A percentile compares a stretch with the other conserved stretches of the same genome.
Evolutionary conservation across 2,797 vertebrate species (phyloP).

Genomic region (Buphagus erythrorhynchus): DNA sequence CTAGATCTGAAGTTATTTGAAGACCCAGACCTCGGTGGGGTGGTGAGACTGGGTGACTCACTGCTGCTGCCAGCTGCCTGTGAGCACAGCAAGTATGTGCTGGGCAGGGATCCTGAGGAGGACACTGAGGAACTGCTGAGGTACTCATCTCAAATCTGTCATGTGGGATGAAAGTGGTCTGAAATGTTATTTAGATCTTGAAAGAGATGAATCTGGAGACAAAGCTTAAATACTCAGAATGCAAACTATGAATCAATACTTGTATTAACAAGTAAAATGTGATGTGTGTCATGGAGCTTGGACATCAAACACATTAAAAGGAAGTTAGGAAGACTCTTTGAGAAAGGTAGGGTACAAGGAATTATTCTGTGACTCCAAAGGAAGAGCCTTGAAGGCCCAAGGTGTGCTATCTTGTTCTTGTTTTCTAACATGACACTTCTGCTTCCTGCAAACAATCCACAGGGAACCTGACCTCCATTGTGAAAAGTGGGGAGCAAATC

Average conservation of each 20-base stretch:
- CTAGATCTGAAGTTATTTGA: slow-evolving; percentile 83
- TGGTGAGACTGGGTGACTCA: slow-evolving; percentile 77
- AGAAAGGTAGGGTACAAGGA: background rate
- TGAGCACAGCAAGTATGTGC: background rate
- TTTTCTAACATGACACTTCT: background rate
- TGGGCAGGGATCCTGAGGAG: slow-evolving; percentile 7
- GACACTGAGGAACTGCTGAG: slow-evolving; percentile 80
- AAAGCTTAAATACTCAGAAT: background rate
- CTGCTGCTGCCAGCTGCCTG: slow-evolving; percentile 75
- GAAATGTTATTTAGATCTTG: background rate
- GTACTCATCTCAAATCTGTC: slow-evolving; percentile 65
- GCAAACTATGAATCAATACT: background rate
- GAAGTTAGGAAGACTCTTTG: background rate
- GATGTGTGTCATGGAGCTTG: background rate
- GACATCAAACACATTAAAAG: background rate
- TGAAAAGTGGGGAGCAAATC: background rate
- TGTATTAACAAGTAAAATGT: background rate
- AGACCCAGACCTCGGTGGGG: slow-evolving; percentile 82
- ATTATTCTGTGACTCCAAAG: background rate
- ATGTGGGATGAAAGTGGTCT: background rate
- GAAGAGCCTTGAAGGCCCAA: background rate
- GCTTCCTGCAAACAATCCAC: background rate
- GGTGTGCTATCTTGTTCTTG: background rate
- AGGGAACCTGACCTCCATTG: background rate
- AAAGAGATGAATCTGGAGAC: background rate